Evolutionary conservation across 2,797 vertebrate species (phyloP).

Genomic region (Enteromius unitaeniatus): DNA sequence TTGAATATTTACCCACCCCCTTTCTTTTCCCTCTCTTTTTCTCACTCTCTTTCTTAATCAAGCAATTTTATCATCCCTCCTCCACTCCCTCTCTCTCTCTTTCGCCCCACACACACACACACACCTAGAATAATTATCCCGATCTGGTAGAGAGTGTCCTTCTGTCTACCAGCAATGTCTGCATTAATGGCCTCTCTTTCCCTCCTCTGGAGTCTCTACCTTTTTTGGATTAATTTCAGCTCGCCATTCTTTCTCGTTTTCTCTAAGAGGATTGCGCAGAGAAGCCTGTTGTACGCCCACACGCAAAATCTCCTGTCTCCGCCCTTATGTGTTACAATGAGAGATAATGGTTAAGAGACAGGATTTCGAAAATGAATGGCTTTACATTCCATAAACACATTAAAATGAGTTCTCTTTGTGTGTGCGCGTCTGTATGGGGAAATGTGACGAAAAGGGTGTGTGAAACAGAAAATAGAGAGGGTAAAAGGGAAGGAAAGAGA

Average conservation of each 20-base stretch:
- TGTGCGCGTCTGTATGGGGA: constrained; percentile 45
- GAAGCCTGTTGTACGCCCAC: constrained; percentile 69
- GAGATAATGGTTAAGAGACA: constrained; percentile 72
- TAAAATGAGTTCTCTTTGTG: constrained; percentile 59
- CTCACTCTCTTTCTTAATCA: constrained; percentile 38
- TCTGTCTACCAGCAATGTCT: constrained; percentile 76
- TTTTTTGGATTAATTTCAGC: constrained; percentile 74
- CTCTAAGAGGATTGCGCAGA: constrained; percentile 74
- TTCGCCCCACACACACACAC: constrained; percentile 67
- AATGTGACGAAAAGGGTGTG: constrained; percentile 53
- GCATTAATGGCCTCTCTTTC: constrained; percentile 74
- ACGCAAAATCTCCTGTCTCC: constrained; percentile 58
- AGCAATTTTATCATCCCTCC: constrained; percentile 29
- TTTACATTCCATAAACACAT: constrained; percentile 67
- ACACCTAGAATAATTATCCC: constrained; percentile 85
- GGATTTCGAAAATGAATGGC: constrained; percentile 67
- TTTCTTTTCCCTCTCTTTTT: constrained; percentile 12
- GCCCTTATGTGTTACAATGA: constrained; percentile 65
- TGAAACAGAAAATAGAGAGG: constrained; percentile 54
- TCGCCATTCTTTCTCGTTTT: constrained; percentile 67
- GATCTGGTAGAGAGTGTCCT: constrained; percentile 78
- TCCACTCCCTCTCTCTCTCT: constrained; percentile 14
- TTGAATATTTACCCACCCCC: constrained; percentile 28
- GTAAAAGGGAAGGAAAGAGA: constrained; percentile 46
- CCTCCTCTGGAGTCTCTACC: constrained; percentile 67